A percentile compares a stretch with the other conserved stretches of the same genome.
Evolutionary conservation across 1,140 invertebrate genomes (phyloP).

Genomic region (Drosophila miranda): DNA sequence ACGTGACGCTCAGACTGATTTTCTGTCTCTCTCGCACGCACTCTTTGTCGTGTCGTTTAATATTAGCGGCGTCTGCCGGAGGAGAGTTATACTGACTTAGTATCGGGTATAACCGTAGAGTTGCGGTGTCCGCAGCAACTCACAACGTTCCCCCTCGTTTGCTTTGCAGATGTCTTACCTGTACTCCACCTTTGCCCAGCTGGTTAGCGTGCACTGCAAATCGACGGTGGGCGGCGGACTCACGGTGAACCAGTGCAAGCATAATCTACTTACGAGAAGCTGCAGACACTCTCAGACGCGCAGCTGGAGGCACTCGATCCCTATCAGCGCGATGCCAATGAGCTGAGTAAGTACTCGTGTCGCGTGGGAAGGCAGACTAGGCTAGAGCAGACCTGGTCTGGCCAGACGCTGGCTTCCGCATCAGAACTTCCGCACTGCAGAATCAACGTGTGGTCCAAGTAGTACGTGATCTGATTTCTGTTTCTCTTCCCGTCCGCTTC

Average conservation of each 20-base stretch:
- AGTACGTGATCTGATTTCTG: conserved; percentile 53
- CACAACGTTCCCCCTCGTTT: no score
- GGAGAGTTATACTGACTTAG: no score
- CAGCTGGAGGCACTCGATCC: conserved; percentile 87
- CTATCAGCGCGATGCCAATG: conserved; percentile 86
- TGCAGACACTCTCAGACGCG: conserved; percentile 86
- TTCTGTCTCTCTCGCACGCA: no score
- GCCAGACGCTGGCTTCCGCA: conserved; percentile 24
- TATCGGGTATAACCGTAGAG: no score
- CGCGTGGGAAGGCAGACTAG: conserved; percentile 27
- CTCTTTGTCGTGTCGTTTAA: no score
- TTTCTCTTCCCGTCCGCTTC: conserved; percentile 32
- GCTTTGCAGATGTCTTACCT: conserved; percentile 86
- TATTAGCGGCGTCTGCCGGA: no score
- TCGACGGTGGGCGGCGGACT: conserved; percentile 83
- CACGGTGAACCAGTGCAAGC: conserved; percentile 86
- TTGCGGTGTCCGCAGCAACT: no score
- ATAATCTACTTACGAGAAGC: conserved; percentile 86
- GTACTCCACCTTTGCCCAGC: conserved; percentile 87
- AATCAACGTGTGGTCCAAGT: conserved; percentile 37
- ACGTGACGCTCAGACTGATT: no score
- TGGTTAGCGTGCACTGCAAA: conserved; percentile 86
- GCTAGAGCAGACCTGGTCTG: no score
- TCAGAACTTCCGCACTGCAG: conserved; percentile 46
- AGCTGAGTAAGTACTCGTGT: conserved; percentile 85